Base-by-base conservation (phyloP, 1,140 invertebrate genomes). In the Ridgeia piscesae region DNA sequence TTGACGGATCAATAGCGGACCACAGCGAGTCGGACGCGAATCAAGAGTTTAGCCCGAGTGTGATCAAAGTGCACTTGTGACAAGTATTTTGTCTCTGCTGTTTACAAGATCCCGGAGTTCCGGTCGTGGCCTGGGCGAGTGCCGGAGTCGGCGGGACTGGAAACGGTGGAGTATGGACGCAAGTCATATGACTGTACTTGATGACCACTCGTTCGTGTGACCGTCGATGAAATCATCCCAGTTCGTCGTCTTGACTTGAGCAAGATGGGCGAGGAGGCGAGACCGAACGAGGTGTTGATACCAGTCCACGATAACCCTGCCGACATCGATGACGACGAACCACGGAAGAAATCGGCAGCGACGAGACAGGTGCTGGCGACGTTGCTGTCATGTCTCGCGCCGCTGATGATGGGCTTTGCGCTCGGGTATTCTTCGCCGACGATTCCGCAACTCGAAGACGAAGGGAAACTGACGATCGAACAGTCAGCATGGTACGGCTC, bases 401-500 rank as follows among this genome's bases (percentile, higher is more conserved):
- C 93, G 14, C 34, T 93, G 48, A 42, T 88, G 31, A 88, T 93
- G 33, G 93, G 93, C 14, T 89, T 92, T 88, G 89, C 88, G 27
- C 35, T 93, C 31, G 93, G 93, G 9, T 93, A 92, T 88, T 93
- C 93, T n/a, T 92, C 89, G 33, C 93, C 92, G 33, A 91, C 93
- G 35, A 89, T 93, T 17, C n/a, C n/a, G 27, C 33, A 91, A 8
- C 35, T 93, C 8, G 33, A 91, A 35, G 48, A 91, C 34, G 92
- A 93, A 6, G 95, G 95, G 93, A 95, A 90, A 91, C 1, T 94
- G 0, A 95, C 97, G 0, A 95, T 94, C 0, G 94, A 96, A 0
- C 96, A 97, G 89, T 97, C 96, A 92, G 98, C 98, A 89, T 99
- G 98, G 98, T 97, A 99, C 92, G 98, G 98, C 88, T 98, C 98